phyloP scores from a whole-genome alignment of 2,888 invertebrate genomes.

The Tenthredo livida region DNA sequence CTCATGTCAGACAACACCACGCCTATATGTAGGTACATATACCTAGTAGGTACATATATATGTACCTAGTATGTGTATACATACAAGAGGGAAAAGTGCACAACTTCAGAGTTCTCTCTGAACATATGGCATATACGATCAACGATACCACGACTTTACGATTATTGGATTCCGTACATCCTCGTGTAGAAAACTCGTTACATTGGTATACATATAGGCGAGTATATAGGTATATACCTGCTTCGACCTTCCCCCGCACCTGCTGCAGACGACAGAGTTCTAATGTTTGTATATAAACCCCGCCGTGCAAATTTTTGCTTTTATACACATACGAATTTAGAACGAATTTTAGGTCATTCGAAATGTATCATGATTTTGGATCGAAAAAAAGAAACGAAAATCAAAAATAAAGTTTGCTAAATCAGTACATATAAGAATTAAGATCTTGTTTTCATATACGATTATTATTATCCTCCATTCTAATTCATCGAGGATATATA shows the following conservation, averaged over 20 bases:
- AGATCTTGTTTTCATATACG: not conserved
- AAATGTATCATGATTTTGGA: no score
- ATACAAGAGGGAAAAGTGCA: not conserved
- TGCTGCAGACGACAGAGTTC: not conserved
- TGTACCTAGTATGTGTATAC: not conserved
- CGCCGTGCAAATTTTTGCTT: not conserved
- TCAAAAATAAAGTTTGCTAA: no score
- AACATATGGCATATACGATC: slow-evolving; percentile 12
- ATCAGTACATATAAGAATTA: no score
- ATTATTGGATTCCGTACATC: not conserved
- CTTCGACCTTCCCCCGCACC: slow-evolving; percentile 9
- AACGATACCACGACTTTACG: not conserved
- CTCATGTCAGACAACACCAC: not conserved
- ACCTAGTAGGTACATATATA: not conserved
- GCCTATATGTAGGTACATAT: not conserved
- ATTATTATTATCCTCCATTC: not conserved
- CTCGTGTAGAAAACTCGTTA: not conserved
- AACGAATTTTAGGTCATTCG: not conserved
- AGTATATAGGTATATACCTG: not conserved
- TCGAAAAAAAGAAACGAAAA: no score
- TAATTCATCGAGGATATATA: not conserved
- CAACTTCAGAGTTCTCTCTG: not conserved
- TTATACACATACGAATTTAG: not conserved
- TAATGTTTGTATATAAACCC: no score
- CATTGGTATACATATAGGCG: not conserved